Evolutionary conservation across 2,888 invertebrate species (phyloP), one percentile per base, ranked within the genome.

Genomic region (Tipula confusa): DNA sequence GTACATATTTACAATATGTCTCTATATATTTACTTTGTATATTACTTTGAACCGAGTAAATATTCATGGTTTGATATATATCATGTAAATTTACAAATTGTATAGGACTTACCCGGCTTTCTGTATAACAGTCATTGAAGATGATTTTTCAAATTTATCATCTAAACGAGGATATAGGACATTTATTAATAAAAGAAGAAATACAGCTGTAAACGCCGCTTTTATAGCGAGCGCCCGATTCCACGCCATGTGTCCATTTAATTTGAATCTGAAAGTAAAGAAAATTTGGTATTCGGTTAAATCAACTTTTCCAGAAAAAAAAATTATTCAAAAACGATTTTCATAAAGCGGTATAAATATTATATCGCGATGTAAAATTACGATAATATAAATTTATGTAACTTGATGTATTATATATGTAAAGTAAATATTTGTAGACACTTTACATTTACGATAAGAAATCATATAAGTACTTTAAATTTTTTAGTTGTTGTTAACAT

Each of bases 141-240:
- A 29, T 79, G 82, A 11, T 43, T 82, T 82, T 84, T 84, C 84
- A 79, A 38, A 84, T 84, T 84, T 84, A 9, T 83, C 79, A 87
- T 87, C 88, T 84, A 88, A 85, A 86, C 88, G 88, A 86, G 88
- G 88, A 85, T 88, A 86, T 85, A 89, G 86, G 83, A 89, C 85
- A 85, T 87, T 87, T 29, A 87, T 85, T 81, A 87, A 84, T 64
- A 87, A 84, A 84, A 89, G 86, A 85, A 89, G 86, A 85, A 87
- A 86, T 84, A 88, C 86, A 84, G 86, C 87, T 84, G 86, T 84
- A 84, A 87, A 85, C 86, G 86, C 86, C 85, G 87, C 86, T 86
- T 87, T 87, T 85, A 87, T 85, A 83, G 86, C 86, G 85, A 86
- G 86, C 85, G 86, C 86, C 85, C 86, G 86, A 84, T 85, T 86